Evolutionary conservation across 2,888 invertebrate species (phyloP).

Genomic region (Brenthis ino): DNA sequence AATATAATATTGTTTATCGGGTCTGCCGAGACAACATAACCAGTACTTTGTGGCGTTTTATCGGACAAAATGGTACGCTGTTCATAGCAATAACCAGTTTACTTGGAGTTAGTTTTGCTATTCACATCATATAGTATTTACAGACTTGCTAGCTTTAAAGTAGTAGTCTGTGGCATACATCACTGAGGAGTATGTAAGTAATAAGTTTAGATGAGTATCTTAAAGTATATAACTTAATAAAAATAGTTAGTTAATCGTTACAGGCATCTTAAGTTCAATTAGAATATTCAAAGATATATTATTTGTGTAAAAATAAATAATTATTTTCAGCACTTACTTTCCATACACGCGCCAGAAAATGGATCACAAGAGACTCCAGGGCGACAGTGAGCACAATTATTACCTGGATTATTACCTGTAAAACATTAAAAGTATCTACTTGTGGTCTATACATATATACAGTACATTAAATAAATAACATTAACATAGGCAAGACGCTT

Average conservation of each 20-base stretch:
- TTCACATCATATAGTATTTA: constrained; percentile 58
- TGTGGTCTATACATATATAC: not conserved
- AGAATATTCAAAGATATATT: constrained; percentile 21
- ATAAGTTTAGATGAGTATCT: constrained; percentile 35
- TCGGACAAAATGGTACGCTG: constrained; percentile 76
- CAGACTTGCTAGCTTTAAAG: constrained; percentile 68
- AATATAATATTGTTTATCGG: constrained; percentile 58
- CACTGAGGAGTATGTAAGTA: constrained; percentile 37
- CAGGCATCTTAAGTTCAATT: constrained; percentile 25
- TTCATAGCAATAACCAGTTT: constrained; percentile 79
- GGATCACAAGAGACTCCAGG: constrained; percentile 90
- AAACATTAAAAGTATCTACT: not conserved
- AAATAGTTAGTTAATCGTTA: constrained; percentile 31
- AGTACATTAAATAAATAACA: no score
- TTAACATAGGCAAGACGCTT: no score
- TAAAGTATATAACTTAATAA: constrained; percentile 25
- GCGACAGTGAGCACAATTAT: constrained; percentile 89
- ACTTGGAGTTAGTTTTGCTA: constrained; percentile 81
- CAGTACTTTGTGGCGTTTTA: constrained; percentile 82
- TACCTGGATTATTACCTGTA: constrained; percentile 51
- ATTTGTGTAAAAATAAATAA: constrained; percentile 10
- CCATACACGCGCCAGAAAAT: constrained; percentile 90
- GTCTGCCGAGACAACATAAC: constrained; percentile 76
- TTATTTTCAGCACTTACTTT: constrained; percentile 84
- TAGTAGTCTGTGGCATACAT: constrained; percentile 49